These are phyloP conservation scores for Thera obeliscata DNA, from an alignment of 2,888 invertebrate genomes.

Conservation along the genomic window DNA sequence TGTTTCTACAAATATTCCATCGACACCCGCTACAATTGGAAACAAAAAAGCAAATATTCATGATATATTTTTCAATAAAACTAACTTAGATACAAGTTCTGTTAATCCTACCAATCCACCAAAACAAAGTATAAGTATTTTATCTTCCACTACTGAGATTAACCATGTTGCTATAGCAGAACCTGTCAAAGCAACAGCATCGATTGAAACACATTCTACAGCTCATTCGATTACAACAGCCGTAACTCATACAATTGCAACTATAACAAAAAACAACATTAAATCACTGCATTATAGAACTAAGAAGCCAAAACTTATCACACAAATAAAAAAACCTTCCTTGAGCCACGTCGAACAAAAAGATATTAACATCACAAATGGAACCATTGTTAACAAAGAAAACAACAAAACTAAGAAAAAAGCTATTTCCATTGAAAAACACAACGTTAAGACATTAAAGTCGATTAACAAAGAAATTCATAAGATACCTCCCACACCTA, in stretches of 20 bases:
- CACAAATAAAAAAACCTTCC: constrained; percentile 70
- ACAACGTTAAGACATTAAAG: constrained; percentile 65
- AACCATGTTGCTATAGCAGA: constrained; percentile 12
- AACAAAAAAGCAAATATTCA: constrained; percentile 21
- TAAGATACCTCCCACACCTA: constrained; percentile 74
- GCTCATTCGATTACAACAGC: constrained; percentile 45
- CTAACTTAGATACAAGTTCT: constrained; percentile 6
- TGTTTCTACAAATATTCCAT: constrained; percentile 6
- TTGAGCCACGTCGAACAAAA: constrained; percentile 50
- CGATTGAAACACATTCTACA: constrained; percentile 13
- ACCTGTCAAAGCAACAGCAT: constrained; percentile 19
- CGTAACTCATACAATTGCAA: constrained; percentile 64
- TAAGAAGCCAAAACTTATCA: constrained; percentile 71
- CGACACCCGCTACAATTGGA: background rate
- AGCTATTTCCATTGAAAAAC: constrained; percentile 53
- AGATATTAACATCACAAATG: constrained; percentile 45
- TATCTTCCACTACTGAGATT: constrained; percentile 11
- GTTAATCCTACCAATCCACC: constrained; percentile 10
- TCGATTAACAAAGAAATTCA: constrained; percentile 82
- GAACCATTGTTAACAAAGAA: constrained; percentile 44
- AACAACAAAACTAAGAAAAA: constrained; percentile 66
- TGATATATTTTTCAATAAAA: constrained; percentile 20
- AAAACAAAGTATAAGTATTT: background rate
- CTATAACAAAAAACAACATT: constrained; percentile 75
- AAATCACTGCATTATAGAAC: constrained; percentile 73